Percentiles rank a stretch among this genome's conserved stretches.
phyloP scores from a whole-genome alignment of 2,113 vertebrate species.

The Phycodurus eques region DNA sequence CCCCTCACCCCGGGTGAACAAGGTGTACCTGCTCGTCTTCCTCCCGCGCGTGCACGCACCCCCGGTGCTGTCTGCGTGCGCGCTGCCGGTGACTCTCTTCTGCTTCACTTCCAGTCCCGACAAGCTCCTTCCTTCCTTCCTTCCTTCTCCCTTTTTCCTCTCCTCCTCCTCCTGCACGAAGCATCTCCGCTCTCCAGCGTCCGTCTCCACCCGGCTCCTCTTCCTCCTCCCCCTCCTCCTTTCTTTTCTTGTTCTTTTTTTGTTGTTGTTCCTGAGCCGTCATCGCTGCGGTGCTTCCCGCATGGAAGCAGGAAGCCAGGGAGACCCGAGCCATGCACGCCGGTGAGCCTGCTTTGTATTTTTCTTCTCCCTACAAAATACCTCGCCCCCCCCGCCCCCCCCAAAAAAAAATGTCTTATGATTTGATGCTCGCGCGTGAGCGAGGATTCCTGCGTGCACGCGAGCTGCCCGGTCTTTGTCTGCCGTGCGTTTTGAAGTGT shows the following conservation, averaged over 20 bases:
- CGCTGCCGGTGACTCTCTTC: conserved; percentile 8
- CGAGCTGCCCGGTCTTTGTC: not conserved
- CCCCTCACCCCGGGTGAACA: not conserved
- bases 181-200: conserved; percentile 41
- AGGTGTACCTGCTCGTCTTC: conserved; percentile 18
- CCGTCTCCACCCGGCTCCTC: conserved; percentile 36
- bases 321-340: conserved; percentile 40
- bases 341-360: conserved; percentile 12
- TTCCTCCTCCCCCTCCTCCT: conserved; percentile 3
- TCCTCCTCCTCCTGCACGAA: conserved; percentile 21
- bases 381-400: not conserved
- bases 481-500: not conserved
- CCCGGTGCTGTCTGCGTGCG: conserved; percentile 15
- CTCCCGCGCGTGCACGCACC: conserved; percentile 7
- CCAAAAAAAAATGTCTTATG: not conserved
- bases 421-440: not conserved
- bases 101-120: not conserved
- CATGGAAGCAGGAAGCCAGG: conserved; percentile 54
- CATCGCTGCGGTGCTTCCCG: not conserved
- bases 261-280: not conserved
- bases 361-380: not conserved
- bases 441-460: not conserved
- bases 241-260: not conserved
- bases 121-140: not conserved
- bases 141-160: not conserved